phyloP scores from a whole-genome alignment of 2,888 invertebrate species.

The Melangyna quadrimaculata region DNA sequence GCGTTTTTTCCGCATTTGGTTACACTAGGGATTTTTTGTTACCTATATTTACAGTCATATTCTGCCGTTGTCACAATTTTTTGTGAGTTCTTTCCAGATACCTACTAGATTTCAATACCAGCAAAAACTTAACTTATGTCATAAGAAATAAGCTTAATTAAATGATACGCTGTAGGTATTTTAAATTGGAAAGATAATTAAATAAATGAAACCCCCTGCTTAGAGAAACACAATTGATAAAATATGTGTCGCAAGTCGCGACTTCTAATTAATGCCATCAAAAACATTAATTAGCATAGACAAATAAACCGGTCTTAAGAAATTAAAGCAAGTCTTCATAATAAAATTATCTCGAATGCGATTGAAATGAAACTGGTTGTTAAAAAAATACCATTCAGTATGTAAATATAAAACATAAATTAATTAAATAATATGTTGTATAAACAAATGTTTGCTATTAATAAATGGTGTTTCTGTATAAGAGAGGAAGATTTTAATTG shows the following conservation, averaged over 20 bases:
- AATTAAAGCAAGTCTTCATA: neutral
- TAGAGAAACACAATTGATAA: neutral
- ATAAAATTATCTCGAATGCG: neutral
- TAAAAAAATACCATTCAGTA: neutral
- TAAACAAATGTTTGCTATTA: too few species aligned
- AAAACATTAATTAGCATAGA: neutral
- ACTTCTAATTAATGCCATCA: neutral
- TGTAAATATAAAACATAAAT: neutral
- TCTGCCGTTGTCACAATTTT: too few species aligned
- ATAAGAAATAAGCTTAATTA: neutral
- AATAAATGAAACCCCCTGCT: neutral
- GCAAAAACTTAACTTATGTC: too few species aligned
- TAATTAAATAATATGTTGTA: neutral
- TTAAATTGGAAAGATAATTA: neutral
- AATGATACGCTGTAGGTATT: neutral
- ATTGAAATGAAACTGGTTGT: neutral
- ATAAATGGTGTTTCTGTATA: too few species aligned
- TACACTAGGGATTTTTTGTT: too few species aligned
- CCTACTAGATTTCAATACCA: too few species aligned
- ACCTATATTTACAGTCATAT: too few species aligned
- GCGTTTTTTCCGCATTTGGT: too few species aligned
- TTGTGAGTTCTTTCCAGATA: too few species aligned
- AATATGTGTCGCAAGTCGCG: neutral
- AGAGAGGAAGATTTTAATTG: too few species aligned
- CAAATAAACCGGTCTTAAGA: neutral